Conservation (phyloP, 2,888 invertebrate species). For the Laspeyria flexula region DNA sequence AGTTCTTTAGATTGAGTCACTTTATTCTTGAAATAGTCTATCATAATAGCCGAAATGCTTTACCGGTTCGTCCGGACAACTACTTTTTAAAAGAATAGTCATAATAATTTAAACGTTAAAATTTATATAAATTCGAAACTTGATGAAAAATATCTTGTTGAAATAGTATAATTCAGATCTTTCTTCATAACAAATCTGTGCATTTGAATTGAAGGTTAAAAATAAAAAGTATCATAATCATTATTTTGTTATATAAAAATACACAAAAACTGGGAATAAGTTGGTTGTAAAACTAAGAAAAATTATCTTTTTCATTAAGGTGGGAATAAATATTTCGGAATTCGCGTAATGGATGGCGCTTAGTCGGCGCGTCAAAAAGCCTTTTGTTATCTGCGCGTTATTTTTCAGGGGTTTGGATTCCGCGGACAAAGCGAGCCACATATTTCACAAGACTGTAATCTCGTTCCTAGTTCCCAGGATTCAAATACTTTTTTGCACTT, state of each 20-base stretch:
- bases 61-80: too few relatives aligned
- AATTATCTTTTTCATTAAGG: slow-evolving; percentile 55
- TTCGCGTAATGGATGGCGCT: slow-evolving; percentile 58
- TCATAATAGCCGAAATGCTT: neutral
- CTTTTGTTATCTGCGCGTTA: slow-evolving; percentile 79
- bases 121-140: too few relatives aligned
- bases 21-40: slow-evolving; percentile 27
- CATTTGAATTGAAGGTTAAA: too few relatives aligned
- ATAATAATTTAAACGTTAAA: too few relatives aligned
- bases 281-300: slow-evolving; percentile 43
- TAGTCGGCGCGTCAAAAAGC: slow-evolving; percentile 70
- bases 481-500: slow-evolving; percentile 66
- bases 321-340: slow-evolving; percentile 63
- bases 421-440: slow-evolving; percentile 76
- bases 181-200: too few relatives aligned
- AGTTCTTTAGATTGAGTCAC: slow-evolving; percentile 40
- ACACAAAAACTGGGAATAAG: too few relatives aligned
- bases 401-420: slow-evolving; percentile 76
- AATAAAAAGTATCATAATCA: too few relatives aligned
- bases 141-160: too few relatives aligned
- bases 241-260: slow-evolving; percentile 24
- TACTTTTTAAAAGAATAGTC: too few relatives aligned
- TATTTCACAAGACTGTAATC: slow-evolving; percentile 80
- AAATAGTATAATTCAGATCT: too few relatives aligned
- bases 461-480: slow-evolving; percentile 71